These are phyloP conservation scores for Gorsachius goisagi DNA, from an alignment of 2,113 vertebrate species.

Conservation along the genomic window DNA sequence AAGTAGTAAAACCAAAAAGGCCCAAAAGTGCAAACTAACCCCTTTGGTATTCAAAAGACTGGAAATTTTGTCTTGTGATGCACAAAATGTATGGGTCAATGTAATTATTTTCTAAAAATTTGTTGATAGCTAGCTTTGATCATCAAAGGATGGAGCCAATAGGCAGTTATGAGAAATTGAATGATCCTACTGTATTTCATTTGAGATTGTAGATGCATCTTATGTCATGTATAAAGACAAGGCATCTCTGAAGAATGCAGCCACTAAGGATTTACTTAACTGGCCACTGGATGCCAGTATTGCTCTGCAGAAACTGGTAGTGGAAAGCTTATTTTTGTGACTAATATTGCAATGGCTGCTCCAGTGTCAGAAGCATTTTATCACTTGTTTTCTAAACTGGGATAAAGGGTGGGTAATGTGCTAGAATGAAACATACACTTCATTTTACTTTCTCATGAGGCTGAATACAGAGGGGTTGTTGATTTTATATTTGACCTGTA, in stretches of 20 bases:
- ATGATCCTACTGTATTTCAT: background rate
- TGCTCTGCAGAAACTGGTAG: background rate
- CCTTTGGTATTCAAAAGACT: background rate
- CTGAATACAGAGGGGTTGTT: background rate
- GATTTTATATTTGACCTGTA: background rate
- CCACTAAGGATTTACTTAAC: background rate
- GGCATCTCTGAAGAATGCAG: background rate
- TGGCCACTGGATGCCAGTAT: constrained; percentile 44
- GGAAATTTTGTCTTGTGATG: background rate
- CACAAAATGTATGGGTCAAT: background rate
- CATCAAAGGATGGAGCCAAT: background rate
- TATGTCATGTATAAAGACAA: background rate
- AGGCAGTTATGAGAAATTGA: background rate
- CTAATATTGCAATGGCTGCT: background rate
- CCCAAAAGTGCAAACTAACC: background rate
- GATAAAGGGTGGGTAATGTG: background rate
- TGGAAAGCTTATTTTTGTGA: background rate
- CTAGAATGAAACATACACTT: background rate
- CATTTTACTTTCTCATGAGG: background rate
- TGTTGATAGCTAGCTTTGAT: background rate
- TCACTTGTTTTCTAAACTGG: background rate
- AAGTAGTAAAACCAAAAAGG: background rate
- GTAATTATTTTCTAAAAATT: background rate
- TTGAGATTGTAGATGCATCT: background rate
- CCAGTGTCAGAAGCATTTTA: background rate